phyloP scores from a whole-genome alignment of 2,888 invertebrate genomes.

The Schizaphis graminum region DNA sequence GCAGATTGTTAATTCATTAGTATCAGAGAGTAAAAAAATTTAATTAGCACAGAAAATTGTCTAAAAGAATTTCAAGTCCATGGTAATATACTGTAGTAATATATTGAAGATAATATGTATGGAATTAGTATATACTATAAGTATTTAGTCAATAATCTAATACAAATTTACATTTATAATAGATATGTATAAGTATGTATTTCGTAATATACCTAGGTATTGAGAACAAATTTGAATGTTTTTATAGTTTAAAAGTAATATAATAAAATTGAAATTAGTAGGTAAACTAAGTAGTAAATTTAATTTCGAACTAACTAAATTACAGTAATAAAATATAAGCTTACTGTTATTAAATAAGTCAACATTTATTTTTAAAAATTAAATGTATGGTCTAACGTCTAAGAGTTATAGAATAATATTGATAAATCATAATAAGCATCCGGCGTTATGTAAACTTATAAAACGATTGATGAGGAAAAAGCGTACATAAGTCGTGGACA shows the following conservation, averaged over 20 bases:
- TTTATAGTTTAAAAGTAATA: background rate
- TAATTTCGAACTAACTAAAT: background rate
- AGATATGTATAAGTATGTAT: background rate
- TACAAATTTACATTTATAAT: background rate
- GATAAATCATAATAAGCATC: background rate
- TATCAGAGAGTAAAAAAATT: background rate
- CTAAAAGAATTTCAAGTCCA: background rate
- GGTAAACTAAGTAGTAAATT: background rate
- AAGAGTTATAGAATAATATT: background rate
- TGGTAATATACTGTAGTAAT: background rate
- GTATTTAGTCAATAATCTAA: background rate
- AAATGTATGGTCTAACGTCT: background rate
- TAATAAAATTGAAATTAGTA: background rate
- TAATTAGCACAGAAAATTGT: background rate
- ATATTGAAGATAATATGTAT: background rate
- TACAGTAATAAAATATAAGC: background rate
- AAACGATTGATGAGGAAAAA: background rate
- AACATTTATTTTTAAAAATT: background rate
- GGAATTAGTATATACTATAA: background rate
- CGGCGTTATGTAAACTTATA: background rate
- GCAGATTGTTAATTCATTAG: no score
- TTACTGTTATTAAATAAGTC: background rate
- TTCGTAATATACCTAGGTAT: background rate
- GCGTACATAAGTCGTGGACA: background rate
- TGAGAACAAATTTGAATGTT: background rate